Conservation (phyloP, 2,113 vertebrate species). For the Coryphaenoides rupestris region DNA sequence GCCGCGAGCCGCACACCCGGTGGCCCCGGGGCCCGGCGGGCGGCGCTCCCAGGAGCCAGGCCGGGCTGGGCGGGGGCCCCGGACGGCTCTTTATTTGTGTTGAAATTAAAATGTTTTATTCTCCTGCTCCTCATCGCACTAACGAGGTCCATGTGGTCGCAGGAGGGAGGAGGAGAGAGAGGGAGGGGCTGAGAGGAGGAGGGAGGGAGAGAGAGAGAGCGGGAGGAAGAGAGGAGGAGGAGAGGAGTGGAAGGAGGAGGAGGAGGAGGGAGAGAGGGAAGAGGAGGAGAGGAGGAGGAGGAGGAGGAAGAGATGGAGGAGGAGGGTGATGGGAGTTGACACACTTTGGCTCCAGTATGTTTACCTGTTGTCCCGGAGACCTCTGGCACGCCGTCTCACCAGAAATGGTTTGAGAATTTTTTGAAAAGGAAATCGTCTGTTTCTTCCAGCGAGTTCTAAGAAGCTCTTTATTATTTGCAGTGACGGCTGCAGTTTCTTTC, state of each 20-base stretch:
- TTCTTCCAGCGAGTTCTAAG: no score
- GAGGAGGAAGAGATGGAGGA: conserved; percentile 33
- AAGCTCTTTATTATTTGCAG: no score
- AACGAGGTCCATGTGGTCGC: conserved; percentile 70
- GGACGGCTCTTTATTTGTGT: conserved; percentile 63
- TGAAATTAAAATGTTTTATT: conserved; percentile 68
- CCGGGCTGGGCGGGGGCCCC: no score
- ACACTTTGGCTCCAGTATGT: conserved; percentile 2
- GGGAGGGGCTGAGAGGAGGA: conserved; percentile 51
- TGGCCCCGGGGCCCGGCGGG: no score
- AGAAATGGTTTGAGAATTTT: no score
- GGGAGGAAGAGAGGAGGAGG: conserved; percentile 33
- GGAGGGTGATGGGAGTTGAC: conserved; percentile 63
- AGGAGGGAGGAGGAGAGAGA: conserved; percentile 12
- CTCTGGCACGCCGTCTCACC: no score
- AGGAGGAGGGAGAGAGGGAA: not conserved
- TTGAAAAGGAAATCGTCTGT: no score
- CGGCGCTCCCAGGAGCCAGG: no score
- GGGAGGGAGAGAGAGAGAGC: conserved; percentile 31
- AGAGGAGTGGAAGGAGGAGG: not conserved
- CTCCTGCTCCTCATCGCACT: conserved; percentile 53
- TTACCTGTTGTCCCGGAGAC: no score
- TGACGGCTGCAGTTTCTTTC: no score
- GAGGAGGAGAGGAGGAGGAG: conserved; percentile 37
- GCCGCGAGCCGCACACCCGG: no score